These are phyloP conservation scores for Anticlea derivata DNA, from an alignment of 2,888 invertebrate genomes.

Conservation along the genomic window DNA sequence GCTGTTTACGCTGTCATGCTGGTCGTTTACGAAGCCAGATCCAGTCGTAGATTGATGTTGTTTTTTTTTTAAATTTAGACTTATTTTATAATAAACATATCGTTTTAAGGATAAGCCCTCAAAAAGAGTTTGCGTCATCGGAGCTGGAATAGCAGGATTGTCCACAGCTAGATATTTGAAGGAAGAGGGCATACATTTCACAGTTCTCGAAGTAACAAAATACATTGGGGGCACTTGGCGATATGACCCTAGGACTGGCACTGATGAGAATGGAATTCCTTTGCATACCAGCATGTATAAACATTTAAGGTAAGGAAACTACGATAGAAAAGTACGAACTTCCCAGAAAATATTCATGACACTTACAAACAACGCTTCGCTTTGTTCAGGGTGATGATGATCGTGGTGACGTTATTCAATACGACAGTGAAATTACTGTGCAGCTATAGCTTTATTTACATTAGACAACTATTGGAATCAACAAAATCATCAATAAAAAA, in stretches of 20 bases:
- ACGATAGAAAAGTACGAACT: too few species aligned
- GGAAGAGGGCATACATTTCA: constrained; percentile 64
- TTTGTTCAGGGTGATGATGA: too few species aligned
- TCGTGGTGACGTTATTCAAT: too few species aligned
- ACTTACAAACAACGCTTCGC: too few species aligned
- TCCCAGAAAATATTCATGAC: too few species aligned
- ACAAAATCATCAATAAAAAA: too few species aligned
- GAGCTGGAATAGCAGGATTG: constrained; percentile 72
- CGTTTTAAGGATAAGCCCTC: constrained; percentile 31
- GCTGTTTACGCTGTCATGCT: too few species aligned
- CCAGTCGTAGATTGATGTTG: background rate
- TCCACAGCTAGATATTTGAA: constrained; percentile 67
- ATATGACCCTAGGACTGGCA: constrained; percentile 74
- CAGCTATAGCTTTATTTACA: too few species aligned
- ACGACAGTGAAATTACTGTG: too few species aligned
- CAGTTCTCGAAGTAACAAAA: constrained; percentile 65
- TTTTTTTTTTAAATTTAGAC: background rate
- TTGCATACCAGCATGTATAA: constrained; percentile 88
- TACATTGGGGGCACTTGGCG: constrained; percentile 76
- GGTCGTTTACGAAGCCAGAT: constrained; percentile 6
- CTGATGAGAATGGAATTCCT: constrained; percentile 82
- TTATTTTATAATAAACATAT: background rate
- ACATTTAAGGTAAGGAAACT: constrained; percentile 81
- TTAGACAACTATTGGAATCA: too few species aligned
- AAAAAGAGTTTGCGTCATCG: constrained; percentile 68